Evolutionary conservation across 2,113 vertebrate species (phyloP).

Genomic region (Chitala chitala): DNA sequence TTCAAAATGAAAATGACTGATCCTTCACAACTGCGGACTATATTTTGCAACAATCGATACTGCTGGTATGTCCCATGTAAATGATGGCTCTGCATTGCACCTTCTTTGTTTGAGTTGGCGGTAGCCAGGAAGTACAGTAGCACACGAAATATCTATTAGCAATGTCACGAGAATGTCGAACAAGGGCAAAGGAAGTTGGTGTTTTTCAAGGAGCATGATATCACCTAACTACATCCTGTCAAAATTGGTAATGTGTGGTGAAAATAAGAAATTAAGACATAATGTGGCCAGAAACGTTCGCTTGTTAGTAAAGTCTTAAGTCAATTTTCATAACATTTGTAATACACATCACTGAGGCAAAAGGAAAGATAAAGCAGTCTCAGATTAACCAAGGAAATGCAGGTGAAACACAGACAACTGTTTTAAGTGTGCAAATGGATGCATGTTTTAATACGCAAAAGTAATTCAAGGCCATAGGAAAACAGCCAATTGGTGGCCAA

Average conservation of each 20-base stretch:
- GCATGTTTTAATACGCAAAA: neutral
- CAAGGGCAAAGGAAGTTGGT: constrained; percentile 47
- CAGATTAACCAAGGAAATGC: neutral
- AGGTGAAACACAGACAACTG: neutral
- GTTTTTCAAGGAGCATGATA: constrained; percentile 42
- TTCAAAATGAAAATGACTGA: too few species aligned
- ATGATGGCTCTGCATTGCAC: neutral
- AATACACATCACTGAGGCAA: neutral
- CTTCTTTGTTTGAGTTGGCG: neutral
- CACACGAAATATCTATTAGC: too few species aligned
- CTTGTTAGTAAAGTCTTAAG: neutral
- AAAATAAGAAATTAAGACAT: constrained; percentile 30
- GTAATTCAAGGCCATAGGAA: neutral
- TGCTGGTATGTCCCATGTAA: neutral
- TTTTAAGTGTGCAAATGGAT: neutral
- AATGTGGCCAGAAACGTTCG: constrained; percentile 13
- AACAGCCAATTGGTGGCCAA: too few species aligned
- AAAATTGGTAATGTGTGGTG: constrained; percentile 45
- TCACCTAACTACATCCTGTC: constrained; percentile 46
- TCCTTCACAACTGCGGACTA: neutral
- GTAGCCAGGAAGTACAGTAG: constrained; percentile 28
- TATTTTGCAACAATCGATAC: neutral
- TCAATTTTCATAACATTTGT: too few species aligned
- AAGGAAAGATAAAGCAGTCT: neutral
- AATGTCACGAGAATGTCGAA: constrained; percentile 46